Conservation (phyloP, 2,113 vertebrate species). For the Oryctolagus cuniculus region DNA sequence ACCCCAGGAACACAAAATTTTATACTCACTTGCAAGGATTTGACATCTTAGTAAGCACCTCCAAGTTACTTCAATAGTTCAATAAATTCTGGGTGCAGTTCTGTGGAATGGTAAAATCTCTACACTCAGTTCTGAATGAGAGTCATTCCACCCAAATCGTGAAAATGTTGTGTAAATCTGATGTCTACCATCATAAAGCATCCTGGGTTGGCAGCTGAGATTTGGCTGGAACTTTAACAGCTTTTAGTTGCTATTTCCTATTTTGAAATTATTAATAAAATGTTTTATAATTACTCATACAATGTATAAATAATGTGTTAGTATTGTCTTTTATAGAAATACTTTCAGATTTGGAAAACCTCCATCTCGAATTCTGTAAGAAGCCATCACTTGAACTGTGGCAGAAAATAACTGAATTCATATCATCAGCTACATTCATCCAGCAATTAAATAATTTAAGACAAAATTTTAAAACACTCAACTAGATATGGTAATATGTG, state of each 20-base stretch:
- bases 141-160: not conserved
- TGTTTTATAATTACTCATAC: not conserved
- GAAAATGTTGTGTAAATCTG: not conserved
- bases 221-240: not conserved
- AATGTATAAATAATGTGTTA: not conserved
- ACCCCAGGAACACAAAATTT: not conserved
- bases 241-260: not conserved
- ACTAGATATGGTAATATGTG: too few species aligned
- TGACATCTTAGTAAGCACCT: not conserved
- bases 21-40: not conserved
- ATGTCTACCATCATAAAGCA: not conserved
- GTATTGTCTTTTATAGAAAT: not conserved
- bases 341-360: conserved; percentile 29
- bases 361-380: not conserved
- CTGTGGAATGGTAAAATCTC: not conserved
- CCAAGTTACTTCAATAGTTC: not conserved
- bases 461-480: not conserved
- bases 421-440: not conserved
- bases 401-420: not conserved
- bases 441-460: not conserved
- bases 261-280: not conserved
- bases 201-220: not conserved
- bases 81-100: not conserved
- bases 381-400: not conserved
- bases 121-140: not conserved